phyloP scores from a whole-genome alignment of 2,888 invertebrate genomes.

The Danaus chrysippus region DNA sequence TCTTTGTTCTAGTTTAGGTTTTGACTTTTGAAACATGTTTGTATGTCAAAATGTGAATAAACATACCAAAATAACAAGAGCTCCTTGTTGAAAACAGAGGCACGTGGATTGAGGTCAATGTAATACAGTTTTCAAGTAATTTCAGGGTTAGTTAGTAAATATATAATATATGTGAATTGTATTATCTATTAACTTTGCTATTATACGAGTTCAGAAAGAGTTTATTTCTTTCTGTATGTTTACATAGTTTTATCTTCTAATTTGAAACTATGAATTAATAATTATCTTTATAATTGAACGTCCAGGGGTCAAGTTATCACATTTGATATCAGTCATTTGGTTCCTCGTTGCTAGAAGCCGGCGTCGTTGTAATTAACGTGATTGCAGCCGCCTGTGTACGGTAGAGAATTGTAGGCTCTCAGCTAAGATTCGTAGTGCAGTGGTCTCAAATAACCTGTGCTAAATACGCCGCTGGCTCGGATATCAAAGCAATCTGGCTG shows the following conservation, averaged over 20 bases:
- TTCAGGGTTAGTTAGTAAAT: neutral
- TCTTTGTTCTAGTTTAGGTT: no score
- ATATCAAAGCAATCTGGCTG: conserved; percentile 72
- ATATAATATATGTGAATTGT: neutral
- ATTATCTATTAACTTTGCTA: neutral
- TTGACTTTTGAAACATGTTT: no score
- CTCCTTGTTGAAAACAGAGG: no score
- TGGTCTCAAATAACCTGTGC: conserved; percentile 45
- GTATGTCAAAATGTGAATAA: no score
- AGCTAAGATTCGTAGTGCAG: conserved; percentile 51
- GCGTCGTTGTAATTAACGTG: conserved; percentile 58
- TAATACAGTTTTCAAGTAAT: no score
- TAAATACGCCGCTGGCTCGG: conserved; percentile 52
- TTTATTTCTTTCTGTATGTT: neutral
- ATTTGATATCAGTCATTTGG: conserved; percentile 26
- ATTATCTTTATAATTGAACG: neutral
- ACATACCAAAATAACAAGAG: no score
- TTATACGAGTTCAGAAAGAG: neutral
- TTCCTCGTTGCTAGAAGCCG: conserved; percentile 22
- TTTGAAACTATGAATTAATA: no score
- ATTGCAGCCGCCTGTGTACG: conserved; percentile 48
- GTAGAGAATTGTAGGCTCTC: conserved; percentile 49
- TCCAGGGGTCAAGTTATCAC: conserved; percentile 8
- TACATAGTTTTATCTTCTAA: no score
- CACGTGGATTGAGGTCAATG: no score